phyloP scores from a whole-genome alignment of 1,140 invertebrate species.

The Drosophila auraria region DNA sequence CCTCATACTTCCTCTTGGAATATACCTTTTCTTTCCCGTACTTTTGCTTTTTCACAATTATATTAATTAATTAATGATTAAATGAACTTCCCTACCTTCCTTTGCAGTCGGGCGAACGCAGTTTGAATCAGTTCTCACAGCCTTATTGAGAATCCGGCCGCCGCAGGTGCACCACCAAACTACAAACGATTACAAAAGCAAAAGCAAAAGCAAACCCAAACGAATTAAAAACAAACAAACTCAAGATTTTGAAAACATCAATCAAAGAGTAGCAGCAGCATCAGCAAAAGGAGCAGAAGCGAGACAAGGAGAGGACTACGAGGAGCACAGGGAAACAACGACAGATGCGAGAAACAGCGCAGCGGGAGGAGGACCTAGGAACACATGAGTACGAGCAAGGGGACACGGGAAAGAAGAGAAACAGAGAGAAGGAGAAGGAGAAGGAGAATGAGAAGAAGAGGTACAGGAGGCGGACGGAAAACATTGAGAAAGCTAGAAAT shows the following conservation, averaged over 20 bases:
- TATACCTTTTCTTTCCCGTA: too few relatives aligned
- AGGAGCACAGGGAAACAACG: constrained; percentile 30
- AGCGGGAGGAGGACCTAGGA: constrained; percentile 16
- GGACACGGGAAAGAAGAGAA: constrained; percentile 2
- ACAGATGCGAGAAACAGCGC: constrained; percentile 28
- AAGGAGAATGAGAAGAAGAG: constrained; percentile 7
- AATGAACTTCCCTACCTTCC: neutral
- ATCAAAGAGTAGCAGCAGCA: constrained; percentile 67
- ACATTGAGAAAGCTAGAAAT: neutral
- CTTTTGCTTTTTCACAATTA: too few relatives aligned
- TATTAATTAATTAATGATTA: neutral
- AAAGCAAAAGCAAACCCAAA: constrained; percentile 71
- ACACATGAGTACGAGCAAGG: constrained; percentile 24
- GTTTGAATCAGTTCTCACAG: constrained; percentile 82
- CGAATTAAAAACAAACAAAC: constrained; percentile 48
- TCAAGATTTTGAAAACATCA: constrained; percentile 69
- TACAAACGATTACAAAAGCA: constrained; percentile 71
- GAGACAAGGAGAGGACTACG: constrained; percentile 20
- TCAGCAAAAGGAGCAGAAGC: constrained; percentile 40
- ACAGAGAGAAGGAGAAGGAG: constrained; percentile 4
- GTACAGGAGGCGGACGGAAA: neutral
- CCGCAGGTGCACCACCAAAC: constrained; percentile 56
- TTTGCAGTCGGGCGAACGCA: constrained; percentile 64
- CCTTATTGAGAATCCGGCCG: constrained; percentile 77
- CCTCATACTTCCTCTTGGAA: too few relatives aligned